Base-by-base conservation (phyloP, 2,888 invertebrate genomes). In the Coleophora deauratella region DNA sequence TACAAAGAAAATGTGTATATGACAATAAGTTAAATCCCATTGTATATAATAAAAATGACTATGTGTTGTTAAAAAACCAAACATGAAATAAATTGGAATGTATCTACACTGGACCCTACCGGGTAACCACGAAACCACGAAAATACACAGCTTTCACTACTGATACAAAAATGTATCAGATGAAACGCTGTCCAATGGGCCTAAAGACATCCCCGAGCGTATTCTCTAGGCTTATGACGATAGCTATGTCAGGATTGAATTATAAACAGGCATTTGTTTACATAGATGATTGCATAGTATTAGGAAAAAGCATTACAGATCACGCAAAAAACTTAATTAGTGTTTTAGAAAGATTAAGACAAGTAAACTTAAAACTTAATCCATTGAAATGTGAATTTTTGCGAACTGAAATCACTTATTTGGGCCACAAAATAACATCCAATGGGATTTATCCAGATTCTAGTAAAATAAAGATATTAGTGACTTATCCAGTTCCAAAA, bases 281-380 rank as follows among this genome's bases (percentile, higher is more conserved):
- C 9, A 8, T 28, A 9, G 28, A 28, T 28, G 28, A 28, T 9
- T 28, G 28, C 9, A 28, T 28, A 8, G 28, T 28, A 28, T 8
- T 28, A 28, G 28, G 28, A 28, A 28, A 28, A 28, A 8, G 7
- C 9, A 28, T 28, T 8, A 9, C 6, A 28, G 9, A 9, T 28
- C 28, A 28, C 28, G 9, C 6, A 8, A 28, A 28, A 9, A 28
- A 28, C 9, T 28, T 28, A 28, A 28, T 35, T 40, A 7, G 2
- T 10, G n/a, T 40, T 9, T 31, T 40, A 10, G 35, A 40, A 30
- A 40, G 40, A 40, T 35, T 40, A 10, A 40, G 40, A 40, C 34
- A 35, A 31, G 30, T 40, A 4, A 40, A 40, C 14, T 35, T 40
- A 30, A 40, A 40, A 30, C 12, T 37, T 12, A 37, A 37, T 30